Base-by-base conservation (phyloP, 2,113 vertebrate species). In the Larimichthys polyactis region DNA sequence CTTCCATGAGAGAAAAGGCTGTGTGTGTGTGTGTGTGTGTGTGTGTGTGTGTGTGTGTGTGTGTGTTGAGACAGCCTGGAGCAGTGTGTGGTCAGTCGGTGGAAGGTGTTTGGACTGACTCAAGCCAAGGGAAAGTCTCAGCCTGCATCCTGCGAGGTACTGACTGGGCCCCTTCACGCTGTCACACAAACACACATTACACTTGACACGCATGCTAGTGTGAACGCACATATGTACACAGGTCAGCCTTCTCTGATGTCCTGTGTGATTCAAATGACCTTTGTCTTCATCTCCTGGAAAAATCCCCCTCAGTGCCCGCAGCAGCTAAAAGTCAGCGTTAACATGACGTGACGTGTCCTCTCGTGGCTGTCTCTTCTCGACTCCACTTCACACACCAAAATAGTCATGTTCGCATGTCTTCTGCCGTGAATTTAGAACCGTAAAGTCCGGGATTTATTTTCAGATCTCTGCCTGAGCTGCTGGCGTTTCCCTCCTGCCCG, bases 101-200 rank as follows among this genome's bases (percentile, higher is more conserved):
- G 71, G 66, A 86, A 84, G 81, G 78, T 86, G 84, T 90, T 87
- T 85, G 79, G 63, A 64, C 79, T 90, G 85, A 82, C 49, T 78
- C 55, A 1, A 54, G 80, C 82, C 85, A 90, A 77, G 54, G 76
- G 60, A 87, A 87, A 85, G 82, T 78, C 71, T 80, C 49, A 75
- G 68, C 69, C 64, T 79, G 70, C 57, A 79, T 85, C 54, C 69
- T 77, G 75, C 36, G 64, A 73, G n/a, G 77, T 5, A n/a, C 64
- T 78, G 60, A 80, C 80, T 83, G 79, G 29, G 67, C 19, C 71
- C 59, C 70, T 87, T 87, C 71, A 79, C 16, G 7, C 65, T 63
- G 64, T 75, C 65, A 67, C 60, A 78, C 24, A 64, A 0, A 59
- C 3, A 48, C 43, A 43, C 43, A 27, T 27, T 3, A 69, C 54